Percentiles rank a stretch among this genome's conserved stretches.
Evolutionary conservation across 2,888 invertebrate genomes (phyloP).

Genomic region (Drosophila dives): DNA sequence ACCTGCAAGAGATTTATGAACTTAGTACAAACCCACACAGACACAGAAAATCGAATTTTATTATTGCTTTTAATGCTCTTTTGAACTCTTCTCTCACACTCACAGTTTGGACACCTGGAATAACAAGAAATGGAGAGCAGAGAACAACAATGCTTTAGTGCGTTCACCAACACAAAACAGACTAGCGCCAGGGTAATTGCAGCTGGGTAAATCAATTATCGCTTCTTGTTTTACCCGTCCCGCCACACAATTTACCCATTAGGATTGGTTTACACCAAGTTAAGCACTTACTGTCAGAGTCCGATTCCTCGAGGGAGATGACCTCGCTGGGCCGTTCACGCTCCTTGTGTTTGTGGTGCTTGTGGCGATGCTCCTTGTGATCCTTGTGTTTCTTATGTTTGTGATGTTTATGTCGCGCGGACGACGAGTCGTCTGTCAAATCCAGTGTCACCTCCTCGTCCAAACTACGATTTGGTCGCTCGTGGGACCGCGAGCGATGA

Average conservation of each 20-base stretch:
- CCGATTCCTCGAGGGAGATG: constrained; percentile 82
- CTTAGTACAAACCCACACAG: constrained; percentile 25
- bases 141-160: constrained; percentile 76
- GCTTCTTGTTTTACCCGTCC: constrained; percentile 58
- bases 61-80: constrained; percentile 4
- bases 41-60: neutral
- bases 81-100: constrained; percentile 40
- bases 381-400: constrained; percentile 70
- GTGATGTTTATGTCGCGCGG: constrained; percentile 73
- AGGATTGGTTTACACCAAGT: constrained; percentile 39
- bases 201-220: constrained; percentile 47
- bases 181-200: constrained; percentile 71
- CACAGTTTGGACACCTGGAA: constrained; percentile 60
- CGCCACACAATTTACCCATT: constrained; percentile 44
- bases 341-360: constrained; percentile 67
- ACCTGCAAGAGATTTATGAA: constrained; percentile 76
- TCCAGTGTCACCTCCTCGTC: constrained; percentile 67
- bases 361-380: constrained; percentile 81
- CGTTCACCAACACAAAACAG: constrained; percentile 46
- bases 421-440: constrained; percentile 65
- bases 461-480: constrained; percentile 44
- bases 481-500: constrained; percentile 73
- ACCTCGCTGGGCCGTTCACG: constrained; percentile 71
- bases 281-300: constrained; percentile 84
- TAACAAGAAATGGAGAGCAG: constrained; percentile 58